Base-by-base conservation (phyloP, 2,113 vertebrate genomes). In the Urocitellus parryii region DNA sequence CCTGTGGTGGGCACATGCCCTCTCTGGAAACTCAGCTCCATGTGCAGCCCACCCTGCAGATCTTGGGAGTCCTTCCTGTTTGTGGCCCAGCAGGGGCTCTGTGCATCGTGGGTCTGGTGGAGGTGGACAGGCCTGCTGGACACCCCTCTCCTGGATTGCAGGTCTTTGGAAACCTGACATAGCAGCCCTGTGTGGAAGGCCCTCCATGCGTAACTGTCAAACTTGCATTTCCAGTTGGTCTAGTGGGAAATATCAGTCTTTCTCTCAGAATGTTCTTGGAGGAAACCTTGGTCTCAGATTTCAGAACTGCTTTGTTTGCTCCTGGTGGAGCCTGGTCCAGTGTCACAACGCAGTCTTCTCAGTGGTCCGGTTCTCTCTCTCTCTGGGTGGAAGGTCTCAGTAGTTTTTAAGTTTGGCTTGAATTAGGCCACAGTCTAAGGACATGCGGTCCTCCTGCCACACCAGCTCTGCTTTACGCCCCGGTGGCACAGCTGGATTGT, bases 191-290 rank as follows among this genome's bases (percentile, higher is more conserved):
- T 0, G 10, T 32, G 5, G 7, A 14, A 53, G 82, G 91, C 58
- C 34, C 25, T 65, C 25, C 39, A 16, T 0, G 6, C 3, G 2
- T 13, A 2, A 42, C 63, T 29, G 76, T 48, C 42, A 17, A 37
- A 95, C 97, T 87, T 3, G 84, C 77, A 81, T 96, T 97, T 97
- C 96, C 92, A 90, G 95, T 88, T 67, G 29, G 42, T n/a, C 56
- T 1, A 34, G 48, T 2, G 8, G 45, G 53, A 58, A 61, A 90
- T 12, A 18, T 39, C 80, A 67, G n/a, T n/a, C 91, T 85, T 77
- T 25, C 29, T 72, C 0, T 48, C 45, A 76, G 88, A 91, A 79
- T 81, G 82, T 68, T 25, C 63, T 89, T 3, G 8, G 13, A 82
- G 58, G 85, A 74, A 48, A 22, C 45, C 53, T 82, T 34, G 3